Evolutionary conservation across 2,113 vertebrate genomes (phyloP), one percentile per base, ranked within the genome.

Genomic region (Anthoscopus minutus): DNA sequence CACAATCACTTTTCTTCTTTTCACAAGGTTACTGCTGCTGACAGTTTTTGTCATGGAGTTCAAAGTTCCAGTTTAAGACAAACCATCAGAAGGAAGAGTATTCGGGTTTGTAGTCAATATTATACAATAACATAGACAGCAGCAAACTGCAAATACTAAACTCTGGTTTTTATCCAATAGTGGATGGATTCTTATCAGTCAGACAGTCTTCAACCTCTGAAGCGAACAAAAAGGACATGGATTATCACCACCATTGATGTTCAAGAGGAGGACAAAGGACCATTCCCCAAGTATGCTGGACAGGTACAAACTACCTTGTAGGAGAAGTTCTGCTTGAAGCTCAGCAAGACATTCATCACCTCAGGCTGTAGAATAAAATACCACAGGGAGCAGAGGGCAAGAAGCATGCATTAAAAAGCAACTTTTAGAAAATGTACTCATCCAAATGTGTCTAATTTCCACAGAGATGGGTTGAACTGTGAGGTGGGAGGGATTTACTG

Each of bases 171-270:
- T 57, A 37, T 64, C 44, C 54, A 21, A 23, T 1, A 96, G 94
- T 7, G 40, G 53, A 3, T 16, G 44, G 50, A 10, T 45, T 62
- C 47, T 31, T n/a, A 71, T 9, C 56, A 81, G 25, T n/a, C 37
- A 73, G 87, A 93, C 10, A 57, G 30, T 33, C 65, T 89, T 6
- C 60, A 0, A 47, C 20, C 65, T 40, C 74, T 48, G 18, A 28
- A 27, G 19, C 94, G 97, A 35, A 83, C 96, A 57, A 98, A 98
- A 95, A 98, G 98, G 96, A 95, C 98, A 86, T 98, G 98, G 98
- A 65, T 98, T 40, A 87, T 99, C 76, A 98, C 97, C n/a, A 98
- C 98, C 5, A 96, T 98, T 70, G 97, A 98, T 21, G 0, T 99
- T 20, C n/a, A 91, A 33, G 98, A 99, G 77, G 98, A 98, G 70